Evolutionary conservation across 2,113 vertebrate genomes (phyloP), one percentile per base, ranked within the genome.

Genomic region (Dermatemys mawii): DNA sequence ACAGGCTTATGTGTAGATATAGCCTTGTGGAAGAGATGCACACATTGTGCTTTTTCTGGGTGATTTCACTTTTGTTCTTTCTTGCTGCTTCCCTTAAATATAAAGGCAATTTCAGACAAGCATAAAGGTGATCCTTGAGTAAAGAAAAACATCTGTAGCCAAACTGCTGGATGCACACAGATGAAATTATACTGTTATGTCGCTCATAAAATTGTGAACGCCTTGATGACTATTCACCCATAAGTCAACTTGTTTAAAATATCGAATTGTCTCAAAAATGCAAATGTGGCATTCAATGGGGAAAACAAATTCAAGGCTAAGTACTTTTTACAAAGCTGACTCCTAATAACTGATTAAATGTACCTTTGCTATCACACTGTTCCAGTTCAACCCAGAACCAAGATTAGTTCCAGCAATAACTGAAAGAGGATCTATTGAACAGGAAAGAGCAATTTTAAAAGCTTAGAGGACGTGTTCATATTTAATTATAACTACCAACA

Each of bases 401-500:
- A 93, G 78, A 26, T 80, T 86, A 78, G 9, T 81, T 92, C 35
- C 81, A 87, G 53, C 88, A 89, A 84, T 8, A 91, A 24, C 53
- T 94, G 90, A 32, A 17, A 86, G 87, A 84, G 35, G 76, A 63
- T 5, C 29, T 80, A 94, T 11, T 55, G 48, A 91, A 88, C 26
- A 44, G 6, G 63, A 93, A 91, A 8, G 38, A 87, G 17, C 46
- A 57, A 89, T 87, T 87, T 81, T 51, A 93, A 90, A 91, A 92
- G 50, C 24, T 93, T 29, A 67, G 11, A 86, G 83, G 50, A 54
- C 88, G 22, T 60, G 81, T 89, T 93, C 91, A 78, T 89, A 90
- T 57, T 95, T 90, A 89, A 89, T 81, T 79, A 92, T 41, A 92
- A 44, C n/a, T 49, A 84, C 38, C 84, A 90, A 88, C 76, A 91